Base-by-base conservation (phyloP, 2,888 invertebrate genomes). In the Synanthedon tipuliformis region DNA sequence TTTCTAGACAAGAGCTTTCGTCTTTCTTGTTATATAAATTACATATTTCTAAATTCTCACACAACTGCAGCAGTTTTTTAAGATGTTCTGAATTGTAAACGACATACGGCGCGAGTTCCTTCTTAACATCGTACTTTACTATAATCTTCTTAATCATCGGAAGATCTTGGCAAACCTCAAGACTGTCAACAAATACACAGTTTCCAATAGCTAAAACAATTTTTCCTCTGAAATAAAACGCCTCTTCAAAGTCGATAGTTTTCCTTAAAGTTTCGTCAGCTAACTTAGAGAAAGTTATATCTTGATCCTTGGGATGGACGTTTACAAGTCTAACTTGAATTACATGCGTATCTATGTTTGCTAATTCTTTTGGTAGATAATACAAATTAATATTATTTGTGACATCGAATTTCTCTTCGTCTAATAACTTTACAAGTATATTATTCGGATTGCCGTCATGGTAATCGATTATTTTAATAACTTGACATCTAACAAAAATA, bases 171-270 rank as follows among this genome's bases (percentile, higher is more conserved):
- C 90, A 88, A 34, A 89, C 81, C 64, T 90, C 89, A 45, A 93
- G 68, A 3, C 91, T 90, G 52, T 92, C 89, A 1, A 94, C 78
- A 87, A 93, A 92, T 41, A 94, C 66, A 1, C 88, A 89, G 56
- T 91, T 88, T 0, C 89, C 90, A 34, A 93, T 65, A 51, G 90
- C 89, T 57, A 92, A 68, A 7, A 75, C 69, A 41, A 92, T 84
- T 67, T 88, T 73, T 3, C 82, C 89, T 57, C 75, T 77, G 57
- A 89, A 61, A 52, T 75, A 78, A n/a, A 81, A 34, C 18, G 77
- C 71, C n/a, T 79, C 74, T 41, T 78, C 73, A 12, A 60, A 62
- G 2, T 75, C 75, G 0, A 75, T 72, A 1, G 78, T 65, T 56
- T 61, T 65, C 55, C 70, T 75, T 1, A 88, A 57, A 1, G 69